Evolutionary conservation across 2,113 vertebrate species (phyloP).

Genomic region (Colius striatus): DNA sequence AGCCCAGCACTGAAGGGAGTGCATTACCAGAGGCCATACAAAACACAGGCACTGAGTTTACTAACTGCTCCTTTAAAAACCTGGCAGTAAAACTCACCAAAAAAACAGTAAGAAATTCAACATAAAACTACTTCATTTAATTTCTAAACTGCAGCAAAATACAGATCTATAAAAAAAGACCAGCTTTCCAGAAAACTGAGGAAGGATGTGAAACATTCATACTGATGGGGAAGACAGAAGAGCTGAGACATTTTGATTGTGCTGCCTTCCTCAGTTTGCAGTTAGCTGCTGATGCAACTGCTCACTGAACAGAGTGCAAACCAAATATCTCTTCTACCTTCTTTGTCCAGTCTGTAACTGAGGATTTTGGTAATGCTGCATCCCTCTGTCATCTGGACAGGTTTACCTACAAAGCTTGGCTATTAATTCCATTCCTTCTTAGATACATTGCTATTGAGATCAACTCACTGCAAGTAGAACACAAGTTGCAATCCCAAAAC

Average conservation of each 20-base stretch:
- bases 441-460: neutral
- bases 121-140: neutral
- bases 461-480: neutral
- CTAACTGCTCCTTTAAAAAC: neutral
- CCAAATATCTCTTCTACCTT: neutral
- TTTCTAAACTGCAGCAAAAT: neutral
- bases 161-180: neutral
- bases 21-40: neutral
- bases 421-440: neutral
- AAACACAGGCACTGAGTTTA: neutral
- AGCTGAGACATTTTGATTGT: fast-evolving
- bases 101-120: fast-evolving
- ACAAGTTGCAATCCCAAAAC: neutral
- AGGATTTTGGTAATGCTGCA: neutral
- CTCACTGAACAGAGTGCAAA: neutral
- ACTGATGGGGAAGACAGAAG: neutral
- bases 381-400: neutral
- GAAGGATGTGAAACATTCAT: neutral
- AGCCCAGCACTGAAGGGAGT: fast-evolving
- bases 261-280: no score
- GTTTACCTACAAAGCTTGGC: neutral
- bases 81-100: neutral
- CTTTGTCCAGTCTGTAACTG: neutral
- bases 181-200: neutral
- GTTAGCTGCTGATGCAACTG: neutral